Evolutionary conservation across 2,888 invertebrate genomes (phyloP).

Genomic region (Sphinx pinastri): DNA sequence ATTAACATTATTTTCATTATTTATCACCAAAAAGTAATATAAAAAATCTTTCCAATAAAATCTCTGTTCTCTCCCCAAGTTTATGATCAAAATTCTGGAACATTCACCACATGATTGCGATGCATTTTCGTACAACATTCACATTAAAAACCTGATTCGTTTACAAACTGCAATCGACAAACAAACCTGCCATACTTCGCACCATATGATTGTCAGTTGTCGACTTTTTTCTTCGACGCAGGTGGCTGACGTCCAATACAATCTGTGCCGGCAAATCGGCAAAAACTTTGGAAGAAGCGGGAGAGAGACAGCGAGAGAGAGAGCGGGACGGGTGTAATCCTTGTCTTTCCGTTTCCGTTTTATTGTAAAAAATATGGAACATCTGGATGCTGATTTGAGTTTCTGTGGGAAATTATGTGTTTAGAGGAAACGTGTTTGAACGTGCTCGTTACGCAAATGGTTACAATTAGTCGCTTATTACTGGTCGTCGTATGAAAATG

Average conservation of each 20-base stretch:
- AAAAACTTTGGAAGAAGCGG: slow-evolving; percentile 64
- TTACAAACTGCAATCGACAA: slow-evolving; percentile 12
- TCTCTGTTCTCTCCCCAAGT: no score
- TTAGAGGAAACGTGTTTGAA: slow-evolving; percentile 7
- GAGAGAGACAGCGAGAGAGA: slow-evolving; percentile 50
- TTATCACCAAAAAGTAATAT: no score
- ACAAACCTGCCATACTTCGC: slow-evolving; percentile 37
- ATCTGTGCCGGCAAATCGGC: slow-evolving; percentile 69
- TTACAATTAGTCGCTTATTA: neutral
- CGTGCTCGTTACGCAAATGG: neutral
- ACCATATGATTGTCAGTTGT: slow-evolving; percentile 77
- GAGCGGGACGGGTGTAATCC: slow-evolving; percentile 53
- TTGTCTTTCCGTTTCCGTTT: slow-evolving; percentile 81
- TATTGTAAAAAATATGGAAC: slow-evolving; percentile 71
- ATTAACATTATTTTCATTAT: no score
- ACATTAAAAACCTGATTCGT: slow-evolving; percentile 9
- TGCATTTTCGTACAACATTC: neutral
- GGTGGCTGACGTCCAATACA: slow-evolving; percentile 66
- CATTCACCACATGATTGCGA: neutral
- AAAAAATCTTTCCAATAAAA: no score
- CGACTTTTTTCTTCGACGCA: slow-evolving; percentile 60
- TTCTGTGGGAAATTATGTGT: slow-evolving; percentile 55
- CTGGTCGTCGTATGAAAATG: slow-evolving; percentile 2
- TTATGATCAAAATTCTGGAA: neutral
- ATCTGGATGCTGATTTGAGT: slow-evolving; percentile 69